Base-by-base conservation (phyloP, 1,140 invertebrate species). In the Bombus haemorrhoidalis region DNA sequence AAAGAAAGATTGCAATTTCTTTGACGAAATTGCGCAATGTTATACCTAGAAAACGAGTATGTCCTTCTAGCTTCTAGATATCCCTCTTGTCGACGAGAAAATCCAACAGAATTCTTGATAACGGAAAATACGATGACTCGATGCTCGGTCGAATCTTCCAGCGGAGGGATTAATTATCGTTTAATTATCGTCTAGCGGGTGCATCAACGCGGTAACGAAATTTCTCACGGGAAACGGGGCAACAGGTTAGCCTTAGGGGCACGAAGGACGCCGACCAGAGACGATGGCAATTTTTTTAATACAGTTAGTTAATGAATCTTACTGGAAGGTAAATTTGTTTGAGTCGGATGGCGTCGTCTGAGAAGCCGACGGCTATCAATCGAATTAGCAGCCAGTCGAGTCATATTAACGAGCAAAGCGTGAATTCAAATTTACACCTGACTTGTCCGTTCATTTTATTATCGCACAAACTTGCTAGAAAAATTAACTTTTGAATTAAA, bases 91-190 rank as follows among this genome's bases (percentile, higher is more conserved):
- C 5, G 13, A 32, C 22, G 66, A 34, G 18, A 68, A 68, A 37
- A 18, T 68, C 34, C 8, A 9, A 3, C 18, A 22, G 18, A 68
- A 68, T 68, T 68, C 32, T 10, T 34, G 32, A 37, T 28, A 28
- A 53, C 0, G 57, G 39, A 25, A 66, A 66, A n/a, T n/a, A 28
- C 32, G 66, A 41, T 15, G 28, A 28, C 32, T 41, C 32, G 3
- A 2, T 34, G 41, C 32, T 39, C 18, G 39, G 13, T 8, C 66
- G 82, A 43, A 71, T 25, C 76, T n/a, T n/a, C 47, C 32, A 4
- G 32, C 8, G n/a, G 39, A 53, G 10, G 59, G 76, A 72, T 84
- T 79, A 84, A 84, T 84, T 84, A 84, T 79, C 47, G 76, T 79
- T 79, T 79, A 79, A 84, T 84, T 84, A 84, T 59, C 75, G 76